Conservation (phyloP, 2,888 invertebrate genomes). For the Drosophila multiciliata region DNA sequence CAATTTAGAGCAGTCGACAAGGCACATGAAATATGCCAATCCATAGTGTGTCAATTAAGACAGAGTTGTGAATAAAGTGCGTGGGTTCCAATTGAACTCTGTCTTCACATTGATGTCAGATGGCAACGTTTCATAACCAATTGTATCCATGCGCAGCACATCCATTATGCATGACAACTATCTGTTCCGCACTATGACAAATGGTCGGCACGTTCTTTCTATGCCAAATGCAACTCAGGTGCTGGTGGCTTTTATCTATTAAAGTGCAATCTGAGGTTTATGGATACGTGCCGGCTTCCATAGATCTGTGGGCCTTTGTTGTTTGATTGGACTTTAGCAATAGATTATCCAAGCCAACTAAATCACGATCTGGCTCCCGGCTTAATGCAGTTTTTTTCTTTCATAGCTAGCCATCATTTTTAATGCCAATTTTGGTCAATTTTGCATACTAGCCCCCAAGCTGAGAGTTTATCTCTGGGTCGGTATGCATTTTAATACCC, state of each 20-base stretch:
- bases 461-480: slow-evolving; percentile 3
- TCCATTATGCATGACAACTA: slow-evolving; percentile 30
- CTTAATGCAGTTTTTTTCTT: slow-evolving; percentile 36
- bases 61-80: slow-evolving; percentile 11
- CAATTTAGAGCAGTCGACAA: slow-evolving; percentile 53
- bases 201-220: slow-evolving; percentile 55
- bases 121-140: neutral
- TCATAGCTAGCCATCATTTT: slow-evolving; percentile 42
- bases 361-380: slow-evolving; percentile 68
- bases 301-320: slow-evolving; percentile 35
- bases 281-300: slow-evolving; percentile 64
- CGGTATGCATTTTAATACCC: slow-evolving; percentile 28
- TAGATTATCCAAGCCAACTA: slow-evolving; percentile 55
- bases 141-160: slow-evolving; percentile 31
- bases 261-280: slow-evolving; percentile 63
- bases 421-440: slow-evolving; percentile 59
- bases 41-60: slow-evolving; percentile 57
- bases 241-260: slow-evolving; percentile 63
- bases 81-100: slow-evolving; percentile 44
- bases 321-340: slow-evolving; percentile 37
- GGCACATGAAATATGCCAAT: slow-evolving; percentile 26
- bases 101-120: slow-evolving; percentile 22
- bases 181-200: slow-evolving; percentile 77
- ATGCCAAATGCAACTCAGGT: slow-evolving; percentile 70
- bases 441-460: slow-evolving; percentile 56